Conservation (phyloP, 2,888 invertebrate genomes). For the Euproctis similis region DNA sequence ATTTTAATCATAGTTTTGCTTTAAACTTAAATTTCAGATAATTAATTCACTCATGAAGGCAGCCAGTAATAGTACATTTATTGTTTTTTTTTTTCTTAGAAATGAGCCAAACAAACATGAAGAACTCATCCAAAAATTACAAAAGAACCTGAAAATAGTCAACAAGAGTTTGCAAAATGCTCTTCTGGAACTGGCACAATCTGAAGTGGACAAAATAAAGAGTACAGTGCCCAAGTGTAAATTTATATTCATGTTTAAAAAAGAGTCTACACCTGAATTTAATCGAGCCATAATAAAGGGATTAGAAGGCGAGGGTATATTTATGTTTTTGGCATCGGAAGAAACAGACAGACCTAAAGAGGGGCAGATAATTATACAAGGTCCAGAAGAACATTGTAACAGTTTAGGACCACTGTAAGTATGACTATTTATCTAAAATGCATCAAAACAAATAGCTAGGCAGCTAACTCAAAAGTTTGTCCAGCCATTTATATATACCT, state of each 20-base stretch:
- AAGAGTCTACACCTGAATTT: slow-evolving; percentile 87
- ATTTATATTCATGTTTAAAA: slow-evolving; percentile 77
- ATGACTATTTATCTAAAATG: slow-evolving; percentile 1
- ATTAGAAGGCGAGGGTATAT: slow-evolving; percentile 73
- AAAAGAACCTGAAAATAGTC: slow-evolving; percentile 78
- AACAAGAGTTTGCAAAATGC: slow-evolving; percentile 80
- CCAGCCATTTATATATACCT: too few species aligned
- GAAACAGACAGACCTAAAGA: slow-evolving; percentile 78
- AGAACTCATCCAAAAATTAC: slow-evolving; percentile 83
- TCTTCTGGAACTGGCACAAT: slow-evolving; percentile 80
- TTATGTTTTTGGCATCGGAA: slow-evolving; percentile 82
- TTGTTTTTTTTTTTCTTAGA: too few species aligned
- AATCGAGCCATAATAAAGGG: slow-evolving; percentile 81
- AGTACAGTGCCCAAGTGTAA: slow-evolving; percentile 60
- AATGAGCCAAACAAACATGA: slow-evolving; percentile 82
- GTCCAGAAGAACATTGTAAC: slow-evolving; percentile 68
- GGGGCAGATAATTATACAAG: slow-evolving; percentile 75
- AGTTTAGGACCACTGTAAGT: slow-evolving; percentile 78
- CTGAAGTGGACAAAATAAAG: slow-evolving; percentile 80
- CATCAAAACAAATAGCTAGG: too few species aligned
- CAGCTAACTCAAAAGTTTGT: too few species aligned
- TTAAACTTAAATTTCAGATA: too few species aligned
- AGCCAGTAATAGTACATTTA: too few species aligned
- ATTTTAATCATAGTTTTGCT: too few species aligned
- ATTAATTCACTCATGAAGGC: too few species aligned